phyloP scores from a whole-genome alignment of 2,888 invertebrate genomes.

The Drosophila borealis region DNA sequence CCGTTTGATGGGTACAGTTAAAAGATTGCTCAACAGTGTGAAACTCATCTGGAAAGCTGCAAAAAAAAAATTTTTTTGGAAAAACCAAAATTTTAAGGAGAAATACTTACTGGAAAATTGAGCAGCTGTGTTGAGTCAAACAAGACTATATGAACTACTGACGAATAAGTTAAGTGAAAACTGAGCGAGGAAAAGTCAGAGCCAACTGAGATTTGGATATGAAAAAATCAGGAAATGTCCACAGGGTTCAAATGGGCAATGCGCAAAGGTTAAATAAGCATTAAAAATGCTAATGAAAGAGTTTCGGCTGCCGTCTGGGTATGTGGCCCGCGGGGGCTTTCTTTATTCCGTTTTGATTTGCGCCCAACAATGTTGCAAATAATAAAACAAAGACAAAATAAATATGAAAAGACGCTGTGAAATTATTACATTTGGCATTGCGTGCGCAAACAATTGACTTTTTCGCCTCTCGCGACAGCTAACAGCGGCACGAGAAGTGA shows the following conservation, averaged over 20 bases:
- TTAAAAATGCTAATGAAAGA: conserved; percentile 70
- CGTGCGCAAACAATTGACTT: conserved; percentile 71
- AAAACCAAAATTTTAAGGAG: neutral
- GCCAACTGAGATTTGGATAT: conserved; percentile 39
- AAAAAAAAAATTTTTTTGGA: neutral
- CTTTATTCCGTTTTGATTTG: conserved; percentile 40
- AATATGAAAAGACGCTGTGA: conserved; percentile 49
- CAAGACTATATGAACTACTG: neutral
- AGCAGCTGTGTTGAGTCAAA: conserved; percentile 12
- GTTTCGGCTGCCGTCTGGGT: conserved; percentile 27
- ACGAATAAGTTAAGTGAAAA: neutral
- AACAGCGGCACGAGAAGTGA: conserved; percentile 40
- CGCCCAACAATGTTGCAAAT: conserved; percentile 35
- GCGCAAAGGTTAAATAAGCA: conserved; percentile 59
- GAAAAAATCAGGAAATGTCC: conserved; percentile 48
- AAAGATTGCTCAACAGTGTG: conserved; percentile 23
- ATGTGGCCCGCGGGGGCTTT: conserved; percentile 25
- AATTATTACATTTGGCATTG: conserved; percentile 64
- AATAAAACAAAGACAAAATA: conserved; percentile 43
- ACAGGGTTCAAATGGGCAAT: conserved; percentile 54
- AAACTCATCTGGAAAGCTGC: conserved; percentile 47
- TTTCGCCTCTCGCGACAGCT: conserved; percentile 37
- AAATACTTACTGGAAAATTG: conserved; percentile 34
- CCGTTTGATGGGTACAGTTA: conserved; percentile 21
- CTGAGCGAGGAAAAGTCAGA: conserved; percentile 6